A percentile compares a stretch with the other conserved stretches of the same genome.
Evolutionary conservation across 2,797 vertebrate species (phyloP).

Genomic region (Manis pentadactyla): DNA sequence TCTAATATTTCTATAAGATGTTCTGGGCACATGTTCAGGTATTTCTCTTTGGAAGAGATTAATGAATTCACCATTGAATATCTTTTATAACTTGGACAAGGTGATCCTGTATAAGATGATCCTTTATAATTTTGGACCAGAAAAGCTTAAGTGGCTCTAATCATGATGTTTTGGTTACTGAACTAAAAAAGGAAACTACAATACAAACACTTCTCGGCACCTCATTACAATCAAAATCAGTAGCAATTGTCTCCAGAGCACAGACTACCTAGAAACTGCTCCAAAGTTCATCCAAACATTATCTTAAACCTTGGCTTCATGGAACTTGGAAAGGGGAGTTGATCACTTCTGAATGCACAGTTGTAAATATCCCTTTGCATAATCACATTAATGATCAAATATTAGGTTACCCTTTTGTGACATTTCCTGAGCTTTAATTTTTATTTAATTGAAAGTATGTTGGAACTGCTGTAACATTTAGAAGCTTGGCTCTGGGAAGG

Average conservation of each 20-base stretch:
- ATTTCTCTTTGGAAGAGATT: background rate
- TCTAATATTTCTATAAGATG: background rate
- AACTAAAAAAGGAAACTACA: background rate
- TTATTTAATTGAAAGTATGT: constrained; percentile 89
- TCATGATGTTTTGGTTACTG: background rate
- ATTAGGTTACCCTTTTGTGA: constrained; percentile 89
- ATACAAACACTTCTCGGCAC: background rate
- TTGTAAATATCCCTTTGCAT: constrained; percentile 86
- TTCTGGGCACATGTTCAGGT: background rate
- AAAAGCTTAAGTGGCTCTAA: background rate
- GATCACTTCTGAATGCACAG: constrained; percentile 74
- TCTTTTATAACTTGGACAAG: background rate
- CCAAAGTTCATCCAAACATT: constrained; percentile 76
- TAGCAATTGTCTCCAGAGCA: background rate
- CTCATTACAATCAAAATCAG: background rate
- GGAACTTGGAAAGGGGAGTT: constrained; percentile 35
- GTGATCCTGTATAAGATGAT: background rate
- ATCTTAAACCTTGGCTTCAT: constrained; percentile 29
- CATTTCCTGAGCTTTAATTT: constrained; percentile 90
- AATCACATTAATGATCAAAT: constrained; percentile 86
- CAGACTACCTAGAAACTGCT: background rate
- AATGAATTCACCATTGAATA: background rate
- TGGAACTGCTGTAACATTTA: constrained; percentile 87
- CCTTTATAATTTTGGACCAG: background rate
- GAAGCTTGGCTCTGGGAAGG: constrained; percentile 82